Percentiles rank a stretch among this genome's conserved stretches.
Conservation (phyloP, 1,140 invertebrate genomes). For the Monomorium pharaonis region DNA sequence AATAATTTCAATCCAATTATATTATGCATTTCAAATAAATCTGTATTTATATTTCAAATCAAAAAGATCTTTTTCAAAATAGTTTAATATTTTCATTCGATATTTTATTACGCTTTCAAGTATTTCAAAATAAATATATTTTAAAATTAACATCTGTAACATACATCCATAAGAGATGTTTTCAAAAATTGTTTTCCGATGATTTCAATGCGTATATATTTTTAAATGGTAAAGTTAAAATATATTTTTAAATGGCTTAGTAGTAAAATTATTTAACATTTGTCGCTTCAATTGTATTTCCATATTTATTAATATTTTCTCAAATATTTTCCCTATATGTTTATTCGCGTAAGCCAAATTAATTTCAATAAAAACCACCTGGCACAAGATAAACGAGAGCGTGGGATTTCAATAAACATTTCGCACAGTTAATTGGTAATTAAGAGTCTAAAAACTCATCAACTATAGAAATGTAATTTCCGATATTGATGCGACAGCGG, state of each 20-base stretch:
- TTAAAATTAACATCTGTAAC: neutral
- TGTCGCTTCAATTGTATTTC: neutral
- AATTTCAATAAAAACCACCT: conserved; percentile 45
- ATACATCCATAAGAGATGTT: neutral
- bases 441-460: conserved; percentile 45
- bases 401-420: conserved; percentile 52
- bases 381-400: conserved; percentile 10
- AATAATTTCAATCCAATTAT: neutral
- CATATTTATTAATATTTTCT: conserved; percentile 47
- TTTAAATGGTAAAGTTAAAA: no score
- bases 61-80: neutral
- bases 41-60: neutral
- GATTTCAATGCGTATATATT: neutral
- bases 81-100: neutral
- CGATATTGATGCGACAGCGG: conserved; percentile 13
- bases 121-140: neutral
- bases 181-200: neutral
- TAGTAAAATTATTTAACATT: conserved; percentile 27
- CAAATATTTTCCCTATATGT: conserved; percentile 29
- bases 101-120: neutral
- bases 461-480: conserved; percentile 35
- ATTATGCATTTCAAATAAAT: neutral
- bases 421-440: conserved; percentile 53
- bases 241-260: neutral
- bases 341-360: conserved; percentile 50